These are phyloP conservation scores for Pantherophis alleghaniensis DNA, from an alignment of 2,797 vertebrate genomes.

Conservation along the genomic window DNA sequence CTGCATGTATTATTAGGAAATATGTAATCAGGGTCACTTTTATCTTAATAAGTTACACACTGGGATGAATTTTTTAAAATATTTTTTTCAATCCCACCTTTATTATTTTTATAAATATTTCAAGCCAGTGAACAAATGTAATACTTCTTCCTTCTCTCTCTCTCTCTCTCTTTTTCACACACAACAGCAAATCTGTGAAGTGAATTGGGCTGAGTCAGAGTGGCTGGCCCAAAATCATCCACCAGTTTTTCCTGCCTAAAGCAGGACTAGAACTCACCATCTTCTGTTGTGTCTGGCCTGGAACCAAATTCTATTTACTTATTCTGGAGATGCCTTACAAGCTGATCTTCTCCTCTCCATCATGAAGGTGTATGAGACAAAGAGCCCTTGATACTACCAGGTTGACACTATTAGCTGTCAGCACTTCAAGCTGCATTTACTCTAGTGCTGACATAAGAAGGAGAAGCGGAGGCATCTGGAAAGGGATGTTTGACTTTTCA, in stretches of 20 bases:
- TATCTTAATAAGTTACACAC: slow-evolving; percentile 46
- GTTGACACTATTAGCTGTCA: not conserved
- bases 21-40: slow-evolving; percentile 29
- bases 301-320: not conserved
- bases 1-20: not conserved
- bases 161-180: not conserved
- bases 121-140: not conserved
- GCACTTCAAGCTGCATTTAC: no score
- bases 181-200: not conserved
- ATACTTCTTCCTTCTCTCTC: not conserved
- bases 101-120: not conserved
- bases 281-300: not conserved
- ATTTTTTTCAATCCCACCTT: not conserved
- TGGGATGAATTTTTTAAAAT: slow-evolving; percentile 7
- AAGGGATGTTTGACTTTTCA: no score
- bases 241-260: not conserved
- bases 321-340: slow-evolving; percentile 27
- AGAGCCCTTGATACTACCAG: not conserved
- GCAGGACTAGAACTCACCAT: not conserved
- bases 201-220: not conserved
- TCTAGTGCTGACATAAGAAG: no score
- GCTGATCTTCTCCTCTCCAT: not conserved
- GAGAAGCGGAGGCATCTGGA: no score
- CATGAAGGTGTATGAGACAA: not conserved
- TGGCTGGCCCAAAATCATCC: not conserved